Conservation (phyloP, 2,113 vertebrate genomes). For the Indicator indicator region DNA sequence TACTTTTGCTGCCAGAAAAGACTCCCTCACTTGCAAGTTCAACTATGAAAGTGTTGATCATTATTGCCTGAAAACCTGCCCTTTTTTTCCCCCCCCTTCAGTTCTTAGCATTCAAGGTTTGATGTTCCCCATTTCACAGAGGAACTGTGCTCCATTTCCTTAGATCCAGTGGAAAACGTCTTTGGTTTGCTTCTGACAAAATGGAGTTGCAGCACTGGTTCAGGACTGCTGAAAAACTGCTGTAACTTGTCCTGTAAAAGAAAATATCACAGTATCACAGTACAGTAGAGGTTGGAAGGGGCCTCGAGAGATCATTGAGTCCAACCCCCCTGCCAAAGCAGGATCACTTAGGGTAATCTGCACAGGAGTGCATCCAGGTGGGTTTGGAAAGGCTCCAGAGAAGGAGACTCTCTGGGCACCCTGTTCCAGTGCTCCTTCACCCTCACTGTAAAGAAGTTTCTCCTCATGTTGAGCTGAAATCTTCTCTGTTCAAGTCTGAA, state of each 20-base stretch:
- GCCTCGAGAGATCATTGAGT: too few species aligned
- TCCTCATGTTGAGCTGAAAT: too few species aligned
- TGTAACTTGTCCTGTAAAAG: slow-evolving; percentile 17
- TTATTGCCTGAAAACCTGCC: background rate
- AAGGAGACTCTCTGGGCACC: too few species aligned
- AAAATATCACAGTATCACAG: background rate
- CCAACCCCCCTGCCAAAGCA: too few species aligned
- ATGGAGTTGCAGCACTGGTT: slow-evolving; percentile 15
- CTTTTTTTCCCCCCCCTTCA: background rate
- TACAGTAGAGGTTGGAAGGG: too few species aligned
- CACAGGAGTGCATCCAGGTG: too few species aligned
- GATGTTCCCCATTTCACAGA: background rate
- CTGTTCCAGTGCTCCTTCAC: too few species aligned
- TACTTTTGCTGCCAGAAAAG: slow-evolving; percentile 3
- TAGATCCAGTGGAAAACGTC: background rate
- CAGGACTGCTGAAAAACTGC: slow-evolving; percentile 4
- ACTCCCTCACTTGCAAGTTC: background rate
- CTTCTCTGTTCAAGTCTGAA: too few species aligned
- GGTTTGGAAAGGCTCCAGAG: too few species aligned
- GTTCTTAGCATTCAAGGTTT: background rate
- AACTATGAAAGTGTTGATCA: background rate
- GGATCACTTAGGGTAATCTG: too few species aligned
- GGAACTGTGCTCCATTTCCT: background rate
- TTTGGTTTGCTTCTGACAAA: slow-evolving; percentile 11
- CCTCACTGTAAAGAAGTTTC: too few species aligned